phyloP scores from a whole-genome alignment of 2,797 vertebrate genomes.

The Amphiprion clarkii region DNA sequence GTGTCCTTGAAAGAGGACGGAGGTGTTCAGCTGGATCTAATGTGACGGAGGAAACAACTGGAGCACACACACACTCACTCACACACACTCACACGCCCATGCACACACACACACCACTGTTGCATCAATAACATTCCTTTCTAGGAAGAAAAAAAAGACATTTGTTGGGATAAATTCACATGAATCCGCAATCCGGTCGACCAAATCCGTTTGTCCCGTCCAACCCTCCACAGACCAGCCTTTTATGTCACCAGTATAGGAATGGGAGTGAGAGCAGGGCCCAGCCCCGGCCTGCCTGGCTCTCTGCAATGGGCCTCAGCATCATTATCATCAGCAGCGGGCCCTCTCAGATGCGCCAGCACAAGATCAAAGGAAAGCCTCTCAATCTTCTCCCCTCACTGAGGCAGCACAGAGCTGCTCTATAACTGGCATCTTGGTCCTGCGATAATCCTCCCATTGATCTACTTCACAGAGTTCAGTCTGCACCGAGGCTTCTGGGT shows the following conservation, averaged over 20 bases:
- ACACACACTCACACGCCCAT: conserved; percentile 5
- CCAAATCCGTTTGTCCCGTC: conserved; percentile 76
- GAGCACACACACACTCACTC: conserved; percentile 43
- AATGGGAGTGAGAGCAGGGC: conserved; percentile 39
- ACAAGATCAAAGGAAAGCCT: conserved; percentile 81
- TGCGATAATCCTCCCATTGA: conserved; percentile 83
- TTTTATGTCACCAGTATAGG: conserved; percentile 58
- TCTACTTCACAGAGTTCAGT: conserved; percentile 80
- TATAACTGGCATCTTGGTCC: conserved; percentile 81
- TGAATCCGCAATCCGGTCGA: conserved; percentile 58
- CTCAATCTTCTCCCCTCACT: conserved; percentile 81
- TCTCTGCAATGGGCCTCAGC: conserved; percentile 68
- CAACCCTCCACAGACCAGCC: conserved; percentile 61
- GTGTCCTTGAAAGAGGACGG: conserved; percentile 85
- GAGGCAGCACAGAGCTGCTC: conserved; percentile 80
- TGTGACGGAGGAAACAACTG: conserved; percentile 80
- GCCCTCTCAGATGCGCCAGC: conserved; percentile 76
- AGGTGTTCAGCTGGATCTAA: conserved; percentile 86
- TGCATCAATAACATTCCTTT: conserved; percentile 72
- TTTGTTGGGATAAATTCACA: conserved; percentile 72
- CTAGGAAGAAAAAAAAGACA: conserved; percentile 42
- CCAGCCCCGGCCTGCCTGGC: conserved; percentile 60
- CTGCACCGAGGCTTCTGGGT: conserved; percentile 69
- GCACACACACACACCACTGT: conserved; percentile 42
- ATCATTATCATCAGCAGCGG: conserved; percentile 79